A percentile compares a stretch with the other conserved stretches of the same genome.
phyloP scores from a whole-genome alignment of 2,888 invertebrate species.

The Drosophila buzzatii region DNA sequence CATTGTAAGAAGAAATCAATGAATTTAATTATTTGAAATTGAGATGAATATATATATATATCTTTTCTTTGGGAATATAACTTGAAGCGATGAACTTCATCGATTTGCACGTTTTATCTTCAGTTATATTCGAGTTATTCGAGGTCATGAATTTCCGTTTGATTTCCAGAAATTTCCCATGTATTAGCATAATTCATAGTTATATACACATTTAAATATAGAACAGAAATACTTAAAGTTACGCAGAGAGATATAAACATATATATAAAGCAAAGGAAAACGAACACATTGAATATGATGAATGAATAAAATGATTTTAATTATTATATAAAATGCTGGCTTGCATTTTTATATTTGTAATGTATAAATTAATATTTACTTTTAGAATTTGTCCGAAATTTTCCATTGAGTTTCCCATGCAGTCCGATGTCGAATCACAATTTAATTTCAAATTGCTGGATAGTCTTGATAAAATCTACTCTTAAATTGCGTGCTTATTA shows the following conservation, averaged over 20 bases:
- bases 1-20: neutral
- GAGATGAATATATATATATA: neutral
- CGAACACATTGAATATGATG: conserved; percentile 11
- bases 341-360: neutral
- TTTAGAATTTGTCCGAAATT: neutral
- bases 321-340: conserved; percentile 12
- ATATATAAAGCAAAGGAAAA: neutral
- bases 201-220: neutral
- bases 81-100: neutral
- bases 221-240: neutral
- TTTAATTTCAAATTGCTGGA: no score
- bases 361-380: neutral
- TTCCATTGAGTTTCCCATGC: no score
- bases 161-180: neutral
- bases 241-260: neutral
- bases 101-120: neutral
- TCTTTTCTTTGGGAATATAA: neutral
- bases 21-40: conserved; percentile 2
- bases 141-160: neutral
- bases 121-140: neutral
- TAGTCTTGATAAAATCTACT: neutral
- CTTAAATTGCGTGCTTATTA: neutral
- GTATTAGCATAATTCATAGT: neutral
- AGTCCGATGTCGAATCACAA: neutral
- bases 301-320: conserved; percentile 28